phyloP scores from a whole-genome alignment of 2,797 vertebrate genomes.

The Rhincodon typus region DNA sequence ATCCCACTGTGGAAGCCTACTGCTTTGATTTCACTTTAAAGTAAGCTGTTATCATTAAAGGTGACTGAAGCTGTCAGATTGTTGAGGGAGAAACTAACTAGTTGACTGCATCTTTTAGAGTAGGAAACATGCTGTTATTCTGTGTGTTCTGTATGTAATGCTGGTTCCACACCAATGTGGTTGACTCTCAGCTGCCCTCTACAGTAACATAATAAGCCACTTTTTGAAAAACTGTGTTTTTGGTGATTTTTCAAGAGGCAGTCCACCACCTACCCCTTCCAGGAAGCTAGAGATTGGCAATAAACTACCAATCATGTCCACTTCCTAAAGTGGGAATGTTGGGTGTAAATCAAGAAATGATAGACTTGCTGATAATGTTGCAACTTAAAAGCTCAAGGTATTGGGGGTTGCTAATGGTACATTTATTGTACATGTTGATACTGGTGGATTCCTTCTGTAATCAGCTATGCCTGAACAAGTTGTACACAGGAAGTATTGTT shows the following conservation, averaged over 20 bases:
- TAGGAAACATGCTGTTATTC: not conserved
- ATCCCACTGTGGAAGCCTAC: not conserved
- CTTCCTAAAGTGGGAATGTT: not conserved
- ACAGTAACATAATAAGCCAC: not conserved
- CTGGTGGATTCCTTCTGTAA: not conserved
- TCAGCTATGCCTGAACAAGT: not conserved
- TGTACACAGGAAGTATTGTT: not conserved
- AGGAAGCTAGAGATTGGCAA: not conserved
- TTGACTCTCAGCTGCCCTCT: not conserved
- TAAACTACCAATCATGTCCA: not conserved
- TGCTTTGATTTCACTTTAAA: not conserved
- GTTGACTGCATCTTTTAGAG: not conserved
- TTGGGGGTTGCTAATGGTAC: not conserved
- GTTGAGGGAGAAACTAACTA: not conserved
- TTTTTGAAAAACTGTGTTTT: not conserved
- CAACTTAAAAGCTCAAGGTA: not conserved
- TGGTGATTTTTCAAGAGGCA: not conserved
- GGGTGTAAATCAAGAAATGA: not conserved
- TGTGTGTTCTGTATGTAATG: not conserved
- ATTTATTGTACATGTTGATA: not conserved
- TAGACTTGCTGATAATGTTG: not conserved
- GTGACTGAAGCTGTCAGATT: not conserved
- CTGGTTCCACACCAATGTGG: not conserved
- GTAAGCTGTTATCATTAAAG: not conserved
- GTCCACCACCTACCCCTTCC: no score